phyloP scores from a whole-genome alignment of 2,888 invertebrate genomes.

The Hypercompe scribonia region DNA sequence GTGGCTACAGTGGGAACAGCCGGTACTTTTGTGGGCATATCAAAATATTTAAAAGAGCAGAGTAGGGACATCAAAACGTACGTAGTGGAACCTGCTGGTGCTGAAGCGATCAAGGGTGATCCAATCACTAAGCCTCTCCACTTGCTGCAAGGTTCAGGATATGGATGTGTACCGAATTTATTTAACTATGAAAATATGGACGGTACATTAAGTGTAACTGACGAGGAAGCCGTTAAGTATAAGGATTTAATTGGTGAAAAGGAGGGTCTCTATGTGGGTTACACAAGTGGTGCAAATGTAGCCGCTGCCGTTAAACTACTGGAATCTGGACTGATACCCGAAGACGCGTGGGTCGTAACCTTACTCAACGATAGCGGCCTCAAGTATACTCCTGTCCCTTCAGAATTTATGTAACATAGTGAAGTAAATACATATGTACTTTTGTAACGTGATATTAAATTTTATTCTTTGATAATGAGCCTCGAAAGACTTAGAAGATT shows the following conservation, averaged over 20 bases:
- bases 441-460: too few species aligned
- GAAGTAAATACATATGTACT: not conserved
- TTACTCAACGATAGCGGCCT: constrained; percentile 75
- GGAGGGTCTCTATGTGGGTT: constrained; percentile 80
- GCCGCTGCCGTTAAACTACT: constrained; percentile 78
- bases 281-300: constrained; percentile 80
- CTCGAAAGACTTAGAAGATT: too few species aligned
- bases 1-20: constrained; percentile 79
- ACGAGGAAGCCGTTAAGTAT: constrained; percentile 74
- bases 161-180: constrained; percentile 75
- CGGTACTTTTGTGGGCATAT: constrained; percentile 75
- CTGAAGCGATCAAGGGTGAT: constrained; percentile 76
- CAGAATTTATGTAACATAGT: constrained; percentile 47
- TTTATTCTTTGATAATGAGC: too few species aligned
- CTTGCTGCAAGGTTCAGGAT: constrained; percentile 80
- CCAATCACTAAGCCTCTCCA: constrained; percentile 78
- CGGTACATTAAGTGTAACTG: constrained; percentile 73
- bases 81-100: constrained; percentile 78
- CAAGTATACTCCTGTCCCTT: constrained; percentile 76
- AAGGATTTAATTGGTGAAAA: constrained; percentile 73
- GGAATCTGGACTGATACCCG: constrained; percentile 71
- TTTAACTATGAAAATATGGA: constrained; percentile 77
- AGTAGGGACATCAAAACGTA: constrained; percentile 70
- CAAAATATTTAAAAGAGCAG: constrained; percentile 76
- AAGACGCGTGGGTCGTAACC: constrained; percentile 79